Percentiles rank a stretch among this genome's conserved stretches.
phyloP scores from a whole-genome alignment of 2,797 vertebrate species.

The Enteromius fasciolatus region DNA sequence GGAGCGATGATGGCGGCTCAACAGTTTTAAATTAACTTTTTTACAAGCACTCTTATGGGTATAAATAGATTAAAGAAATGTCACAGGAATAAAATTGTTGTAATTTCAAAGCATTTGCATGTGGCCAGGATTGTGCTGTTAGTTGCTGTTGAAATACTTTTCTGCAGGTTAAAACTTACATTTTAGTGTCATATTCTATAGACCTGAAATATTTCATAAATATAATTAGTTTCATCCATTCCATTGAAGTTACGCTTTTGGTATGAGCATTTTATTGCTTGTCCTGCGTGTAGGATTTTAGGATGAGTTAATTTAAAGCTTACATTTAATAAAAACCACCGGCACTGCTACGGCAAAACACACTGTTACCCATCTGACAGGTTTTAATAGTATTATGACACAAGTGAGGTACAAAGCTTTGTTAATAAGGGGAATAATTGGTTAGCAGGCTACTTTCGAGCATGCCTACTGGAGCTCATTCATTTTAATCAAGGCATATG shows the following conservation, averaged over 20 bases:
- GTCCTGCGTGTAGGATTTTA: background rate
- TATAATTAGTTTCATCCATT: background rate
- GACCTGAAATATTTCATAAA: background rate
- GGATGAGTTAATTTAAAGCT: background rate
- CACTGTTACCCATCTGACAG: too few relatives aligned
- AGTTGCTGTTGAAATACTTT: background rate
- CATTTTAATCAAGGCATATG: too few relatives aligned
- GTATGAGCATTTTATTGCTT: background rate
- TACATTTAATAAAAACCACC: background rate
- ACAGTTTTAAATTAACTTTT: background rate
- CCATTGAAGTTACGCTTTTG: background rate
- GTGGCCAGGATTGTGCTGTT: background rate
- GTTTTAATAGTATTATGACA: too few relatives aligned
- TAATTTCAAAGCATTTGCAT: too few relatives aligned
- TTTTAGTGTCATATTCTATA: background rate
- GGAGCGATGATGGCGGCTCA: background rate
- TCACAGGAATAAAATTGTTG: too few relatives aligned
- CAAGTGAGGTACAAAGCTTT: too few relatives aligned
- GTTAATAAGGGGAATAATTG: too few relatives aligned
- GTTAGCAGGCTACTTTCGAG: too few relatives aligned
- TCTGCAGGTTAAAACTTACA: background rate
- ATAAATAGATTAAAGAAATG: too few relatives aligned
- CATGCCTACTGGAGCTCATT: too few relatives aligned
- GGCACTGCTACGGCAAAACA: too few relatives aligned
- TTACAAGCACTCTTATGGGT: too few relatives aligned